phyloP scores from a whole-genome alignment of 2,113 vertebrate genomes.

The Baryphthengus martii region DNA sequence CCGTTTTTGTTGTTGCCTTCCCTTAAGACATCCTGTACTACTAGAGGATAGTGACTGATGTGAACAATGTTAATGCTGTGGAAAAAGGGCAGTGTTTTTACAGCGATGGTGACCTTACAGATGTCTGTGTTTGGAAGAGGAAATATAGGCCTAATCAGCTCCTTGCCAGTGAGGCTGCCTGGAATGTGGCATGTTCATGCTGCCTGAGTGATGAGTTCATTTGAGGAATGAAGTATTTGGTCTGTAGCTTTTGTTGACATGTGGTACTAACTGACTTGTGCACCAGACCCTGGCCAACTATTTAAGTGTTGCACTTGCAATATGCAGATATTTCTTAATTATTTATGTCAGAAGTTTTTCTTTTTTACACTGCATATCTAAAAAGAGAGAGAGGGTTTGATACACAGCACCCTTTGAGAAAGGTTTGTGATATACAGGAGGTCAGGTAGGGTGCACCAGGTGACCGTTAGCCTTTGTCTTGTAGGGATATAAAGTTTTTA shows the following conservation, averaged over 20 bases:
- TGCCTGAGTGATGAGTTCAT: not conserved
- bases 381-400: not conserved
- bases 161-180: not conserved
- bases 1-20: not conserved
- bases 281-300: not conserved
- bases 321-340: not conserved
- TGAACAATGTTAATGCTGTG: not conserved
- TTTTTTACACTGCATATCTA: not conserved
- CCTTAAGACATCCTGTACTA: accelerated
- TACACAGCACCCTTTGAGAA: not conserved
- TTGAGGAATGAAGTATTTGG: not conserved
- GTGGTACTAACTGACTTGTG: not conserved
- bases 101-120: not conserved
- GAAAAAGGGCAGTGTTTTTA: not conserved
- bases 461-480: not conserved
- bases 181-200: not conserved
- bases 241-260: not conserved
- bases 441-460: not conserved
- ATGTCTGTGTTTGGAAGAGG: not conserved
- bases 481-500: not conserved
- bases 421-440: not conserved
- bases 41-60: not conserved
- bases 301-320: not conserved
- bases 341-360: not conserved
- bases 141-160: not conserved